These are phyloP conservation scores for Cyclina sinensis DNA, from an alignment of 1,140 invertebrate genomes.

Conservation along the genomic window DNA sequence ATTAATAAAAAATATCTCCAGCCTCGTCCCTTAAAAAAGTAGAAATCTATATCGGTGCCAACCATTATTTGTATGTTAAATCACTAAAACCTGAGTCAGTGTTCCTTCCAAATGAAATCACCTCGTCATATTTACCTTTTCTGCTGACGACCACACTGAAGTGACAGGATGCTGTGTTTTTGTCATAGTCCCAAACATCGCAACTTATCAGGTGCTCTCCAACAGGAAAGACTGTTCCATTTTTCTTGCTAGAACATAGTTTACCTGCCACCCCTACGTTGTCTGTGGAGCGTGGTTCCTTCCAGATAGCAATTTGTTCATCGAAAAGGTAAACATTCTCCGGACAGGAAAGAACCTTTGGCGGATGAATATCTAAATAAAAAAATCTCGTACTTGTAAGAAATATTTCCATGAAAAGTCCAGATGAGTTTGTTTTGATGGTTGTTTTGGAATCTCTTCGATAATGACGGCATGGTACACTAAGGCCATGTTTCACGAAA, in stretches of 20 bases:
- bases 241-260: not conserved
- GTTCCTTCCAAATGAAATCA: too few species aligned
- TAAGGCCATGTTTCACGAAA: too few species aligned
- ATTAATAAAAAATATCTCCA: too few species aligned
- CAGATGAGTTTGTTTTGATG: too few species aligned
- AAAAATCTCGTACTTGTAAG: too few species aligned
- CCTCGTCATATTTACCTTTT: not conserved
- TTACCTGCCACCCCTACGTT: constrained; percentile 1
- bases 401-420: too few species aligned
- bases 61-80: too few species aligned
- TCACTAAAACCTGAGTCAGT: too few species aligned
- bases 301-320: not conserved
- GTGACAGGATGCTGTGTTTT: not conserved
- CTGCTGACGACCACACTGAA: not conserved
- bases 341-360: not conserved
- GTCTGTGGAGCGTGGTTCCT: not conserved
- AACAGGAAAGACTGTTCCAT: not conserved
- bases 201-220: not conserved
- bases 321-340: constrained; percentile 34
- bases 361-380: constrained; percentile 5
- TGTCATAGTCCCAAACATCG: constrained; percentile 3
- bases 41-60: too few species aligned
- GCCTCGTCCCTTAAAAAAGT: too few species aligned
- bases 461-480: too few species aligned
- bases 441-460: too few species aligned